Evolutionary conservation across 2,888 invertebrate genomes (phyloP), one percentile per base, ranked within the genome.

Genomic region (Hydropsyche betteni): DNA sequence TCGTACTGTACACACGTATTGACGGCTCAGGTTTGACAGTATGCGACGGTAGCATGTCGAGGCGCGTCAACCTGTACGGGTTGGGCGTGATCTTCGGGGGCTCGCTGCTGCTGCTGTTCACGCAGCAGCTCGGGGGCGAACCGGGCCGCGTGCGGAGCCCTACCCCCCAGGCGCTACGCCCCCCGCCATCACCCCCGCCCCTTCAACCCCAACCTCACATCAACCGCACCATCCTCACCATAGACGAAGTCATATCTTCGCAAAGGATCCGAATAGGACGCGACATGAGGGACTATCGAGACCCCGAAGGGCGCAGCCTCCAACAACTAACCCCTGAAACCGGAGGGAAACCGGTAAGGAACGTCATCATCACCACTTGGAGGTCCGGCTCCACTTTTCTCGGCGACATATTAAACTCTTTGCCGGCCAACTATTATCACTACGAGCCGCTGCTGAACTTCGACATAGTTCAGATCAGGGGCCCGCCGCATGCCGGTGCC

Each of bases 381-480:
- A 89, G 96, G 80, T 94, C 95, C 4, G 96, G 96, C 5, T 95
- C 96, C 24, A 96, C 96, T 51, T 96, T 96, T 83, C 88, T 96
- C 72, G 96, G 95, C 74, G 95, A 95, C 82, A 90, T 95, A 61
- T 83, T 96, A 68, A 94, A 94, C 83, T 89, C 94, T 36, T 90
- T 95, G 83, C 95, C 96, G 16, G 95, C 91, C 44, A 96, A 93
- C 83, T 96, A 90, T 85, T 96, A 96, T 85, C 95, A 96, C 83
- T 96, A 96, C 83, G 96, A 97, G 84, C 96, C 96, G 50, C 86
- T 96, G 77, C 86, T 95, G 77, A 92, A 94, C 82, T 94, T 92
- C 85, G 93, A 92, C 78, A 94, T 95, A 80, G 88, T 92, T 80
- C 94, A 94, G 87, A 91, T 95, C 76, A 89, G 95, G 81, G 92